Base-by-base conservation (phyloP, 2,113 vertebrate species). In the Hippocampus mohnikei region DNA sequence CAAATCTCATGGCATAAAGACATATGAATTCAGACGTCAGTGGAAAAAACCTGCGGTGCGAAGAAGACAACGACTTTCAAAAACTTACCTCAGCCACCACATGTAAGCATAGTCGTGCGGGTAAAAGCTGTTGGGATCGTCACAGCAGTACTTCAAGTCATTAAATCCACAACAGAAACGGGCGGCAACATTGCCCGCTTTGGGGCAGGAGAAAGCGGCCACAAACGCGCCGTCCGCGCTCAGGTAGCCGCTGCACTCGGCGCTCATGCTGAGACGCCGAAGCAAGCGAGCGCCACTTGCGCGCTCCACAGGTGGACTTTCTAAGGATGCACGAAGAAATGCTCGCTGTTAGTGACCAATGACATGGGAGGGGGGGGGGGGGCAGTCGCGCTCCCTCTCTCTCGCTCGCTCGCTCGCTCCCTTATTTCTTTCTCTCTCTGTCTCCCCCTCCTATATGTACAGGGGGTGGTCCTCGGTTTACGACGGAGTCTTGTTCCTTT, bases 31-130 rank as follows among this genome's bases (percentile, higher is more conserved):
- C 10, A 11, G 42, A 44, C 15, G 18, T 20, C 46, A 50, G 16
- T 50, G 46, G 15, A 20, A 50, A 18, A 9, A 44, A 60, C 8
- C 12, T 23, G 11, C 15, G 15, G 13, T 60, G 58, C 8, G 6
- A 10, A 60, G 27, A 25, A 7, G 18, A 20, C 15, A 9, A 53
- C 5, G 7, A 29, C 29, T 33, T 60, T 46, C 41, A 48, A 1
- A 1, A 10, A n/a, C 37, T 91, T 90, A 95, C 95, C 96, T 97
- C 86, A 98, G 92, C 95, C 95, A 95, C 95, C 95, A 95, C 95
- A 96, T 95, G 90, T 95, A 96, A 82, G 90, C 92, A 83, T 96
- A 95, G 71, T 96, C 93, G 78, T 96, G 95, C 0, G 95, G 95
- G 78, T 94, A 96, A 84, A 96, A 96, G 76, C 96, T 95, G 88